These are phyloP conservation scores for Dendroctonus valens DNA, from an alignment of 1,140 invertebrate species.

Conservation along the genomic window DNA sequence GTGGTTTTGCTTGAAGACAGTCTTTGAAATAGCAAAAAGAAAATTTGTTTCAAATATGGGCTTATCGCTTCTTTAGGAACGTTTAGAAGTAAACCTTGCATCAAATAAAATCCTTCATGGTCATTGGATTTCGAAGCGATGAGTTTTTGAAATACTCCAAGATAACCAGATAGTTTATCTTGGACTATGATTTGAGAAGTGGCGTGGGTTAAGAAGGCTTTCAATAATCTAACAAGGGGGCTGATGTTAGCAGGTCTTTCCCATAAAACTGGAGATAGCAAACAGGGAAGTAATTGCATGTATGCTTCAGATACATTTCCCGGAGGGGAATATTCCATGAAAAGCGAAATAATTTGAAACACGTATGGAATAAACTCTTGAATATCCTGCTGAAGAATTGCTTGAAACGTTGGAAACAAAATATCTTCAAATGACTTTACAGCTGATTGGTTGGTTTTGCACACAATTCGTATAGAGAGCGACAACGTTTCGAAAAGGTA, in stretches of 20 bases:
- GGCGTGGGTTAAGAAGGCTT: constrained; percentile 80
- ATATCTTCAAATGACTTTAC: constrained; percentile 88
- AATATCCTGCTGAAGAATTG: constrained; percentile 90
- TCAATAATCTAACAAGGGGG: constrained; percentile 84
- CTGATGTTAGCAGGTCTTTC: constrained; percentile 89
- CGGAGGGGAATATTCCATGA: constrained; percentile 71
- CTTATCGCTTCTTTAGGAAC: constrained; percentile 65
- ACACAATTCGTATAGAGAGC: constrained; percentile 84
- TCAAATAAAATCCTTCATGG: constrained; percentile 91
- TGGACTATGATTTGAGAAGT: constrained; percentile 67
- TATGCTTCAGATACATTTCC: constrained; percentile 75
- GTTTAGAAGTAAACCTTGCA: constrained; percentile 80
- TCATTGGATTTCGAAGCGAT: constrained; percentile 94
- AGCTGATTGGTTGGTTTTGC: constrained; percentile 73
- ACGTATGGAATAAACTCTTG: constrained; percentile 98
- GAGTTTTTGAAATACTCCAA: constrained; percentile 96
- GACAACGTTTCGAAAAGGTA: constrained; percentile 94
- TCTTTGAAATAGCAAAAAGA: constrained; percentile 87
- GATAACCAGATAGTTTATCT: constrained; percentile 66
- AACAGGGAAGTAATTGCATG: constrained; percentile 83
- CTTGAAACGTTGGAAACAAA: constrained; percentile 91
- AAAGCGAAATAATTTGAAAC: constrained; percentile 91
- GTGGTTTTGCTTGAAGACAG: constrained; percentile 90
- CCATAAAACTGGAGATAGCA: constrained; percentile 87
- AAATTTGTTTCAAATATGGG: constrained; percentile 83